Evolutionary conservation across 2,113 vertebrate species (phyloP).

Genomic region (Buteo buteo): DNA sequence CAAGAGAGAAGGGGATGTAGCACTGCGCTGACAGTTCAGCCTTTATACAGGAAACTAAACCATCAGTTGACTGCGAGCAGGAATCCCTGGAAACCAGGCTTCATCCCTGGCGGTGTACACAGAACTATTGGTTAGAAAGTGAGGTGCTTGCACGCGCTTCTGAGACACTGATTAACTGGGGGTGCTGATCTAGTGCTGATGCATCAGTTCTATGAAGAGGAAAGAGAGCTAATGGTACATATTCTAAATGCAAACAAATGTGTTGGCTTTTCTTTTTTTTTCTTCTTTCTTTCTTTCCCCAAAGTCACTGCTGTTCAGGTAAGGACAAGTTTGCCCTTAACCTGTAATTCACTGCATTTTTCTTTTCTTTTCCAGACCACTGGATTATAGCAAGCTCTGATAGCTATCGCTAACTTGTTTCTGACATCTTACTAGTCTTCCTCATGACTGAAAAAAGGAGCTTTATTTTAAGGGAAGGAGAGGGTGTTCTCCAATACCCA

Average conservation of each 20-base stretch:
- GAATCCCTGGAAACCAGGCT: not conserved
- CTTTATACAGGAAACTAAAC: not conserved
- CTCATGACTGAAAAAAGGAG: not conserved
- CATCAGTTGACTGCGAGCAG: accelerated
- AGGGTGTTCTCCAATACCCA: not conserved
- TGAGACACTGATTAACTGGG: not conserved
- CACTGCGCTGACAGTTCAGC: not conserved
- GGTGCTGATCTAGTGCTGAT: not conserved
- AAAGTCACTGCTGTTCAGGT: not conserved
- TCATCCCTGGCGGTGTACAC: not conserved
- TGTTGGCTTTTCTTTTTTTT: not conserved
- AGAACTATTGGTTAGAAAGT: not conserved
- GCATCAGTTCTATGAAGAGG: not conserved
- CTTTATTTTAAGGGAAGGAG: not conserved
- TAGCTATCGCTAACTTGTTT: not conserved
- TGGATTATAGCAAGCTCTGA: not conserved
- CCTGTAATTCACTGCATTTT: not conserved
- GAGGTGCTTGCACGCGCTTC: not conserved
- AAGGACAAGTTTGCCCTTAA: not conserved
- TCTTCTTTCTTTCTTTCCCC: not conserved
- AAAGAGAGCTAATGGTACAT: not conserved
- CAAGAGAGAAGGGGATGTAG: not conserved
- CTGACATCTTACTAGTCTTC: not conserved
- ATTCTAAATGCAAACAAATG: not conserved
- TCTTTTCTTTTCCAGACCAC: not conserved